Evolutionary conservation across 2,113 vertebrate genomes (phyloP), one percentile per base, ranked within the genome.

Genomic region (Tachysurus vachellii): DNA sequence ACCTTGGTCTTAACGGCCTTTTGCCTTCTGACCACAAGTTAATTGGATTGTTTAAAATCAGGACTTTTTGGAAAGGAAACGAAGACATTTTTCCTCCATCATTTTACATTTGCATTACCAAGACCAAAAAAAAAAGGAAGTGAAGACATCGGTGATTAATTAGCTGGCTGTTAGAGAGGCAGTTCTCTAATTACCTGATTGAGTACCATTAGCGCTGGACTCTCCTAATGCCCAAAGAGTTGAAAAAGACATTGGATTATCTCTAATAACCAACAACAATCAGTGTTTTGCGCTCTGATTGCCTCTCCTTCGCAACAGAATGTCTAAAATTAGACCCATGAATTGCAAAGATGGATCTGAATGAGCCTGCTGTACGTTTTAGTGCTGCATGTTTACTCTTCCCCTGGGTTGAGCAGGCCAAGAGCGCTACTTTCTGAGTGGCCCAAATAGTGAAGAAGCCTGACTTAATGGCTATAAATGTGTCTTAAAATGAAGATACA

Each of bases 351-450:
- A 86, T 80, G 76, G 61, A 47, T 86, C 62, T 9, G 56, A 57
- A 82, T 59, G 31, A 36, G 85, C 56, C 66, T 3, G 6, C n/a
- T 21, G 9, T 16, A 17, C 10, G 54, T 84, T 84, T 71, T 75
- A 73, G 83, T 73, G 83, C 53, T 5, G 16, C 64, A 9, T 70
- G 66, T 56, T 86, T 86, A 66, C 47, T 81, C 68, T 62, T 23
- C 86, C 70, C 79, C 68, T 53, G 80, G 80, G 86, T 54, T 80
- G 56, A 62, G 66, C 5, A 80, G 53, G 75, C 66, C 89, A 54
- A 87, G 73, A 92, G 94, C 94, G 85, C 93, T 91, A 93, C 92
- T 93, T 54, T 87, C 86, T 89, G 91, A 93, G 83, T 76, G 86
- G 90, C 92, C 91, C 87, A 92, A 92, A 88, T 90, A 57, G 86